phyloP scores from a whole-genome alignment of 2,113 vertebrate species.

The Aphyosemion australe region DNA sequence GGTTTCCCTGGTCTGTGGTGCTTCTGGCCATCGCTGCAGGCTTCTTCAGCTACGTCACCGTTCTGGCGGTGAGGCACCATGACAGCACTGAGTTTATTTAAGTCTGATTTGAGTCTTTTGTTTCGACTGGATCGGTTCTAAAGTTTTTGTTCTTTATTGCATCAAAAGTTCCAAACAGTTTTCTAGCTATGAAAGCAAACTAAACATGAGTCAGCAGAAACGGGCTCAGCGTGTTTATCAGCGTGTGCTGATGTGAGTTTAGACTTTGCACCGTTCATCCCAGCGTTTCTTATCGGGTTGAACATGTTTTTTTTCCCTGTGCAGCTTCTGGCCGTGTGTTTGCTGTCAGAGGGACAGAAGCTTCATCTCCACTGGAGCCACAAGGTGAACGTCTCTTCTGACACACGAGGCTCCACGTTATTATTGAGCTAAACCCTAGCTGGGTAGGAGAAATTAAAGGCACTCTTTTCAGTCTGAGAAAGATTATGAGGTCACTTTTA shows the following conservation, averaged over 20 bases:
- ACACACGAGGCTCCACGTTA: too few relatives aligned
- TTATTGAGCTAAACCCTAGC: too few relatives aligned
- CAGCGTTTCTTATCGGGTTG: not conserved
- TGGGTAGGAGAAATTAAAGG: too few relatives aligned
- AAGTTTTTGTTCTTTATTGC: too few relatives aligned
- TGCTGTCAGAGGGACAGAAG: conserved; percentile 86
- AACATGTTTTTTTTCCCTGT: not conserved
- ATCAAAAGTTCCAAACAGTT: too few relatives aligned
- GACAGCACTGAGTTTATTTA: not conserved
- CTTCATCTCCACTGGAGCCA: conserved; percentile 87
- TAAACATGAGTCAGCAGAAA: too few relatives aligned
- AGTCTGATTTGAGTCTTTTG: too few relatives aligned
- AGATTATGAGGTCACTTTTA: too few relatives aligned
- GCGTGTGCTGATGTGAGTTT: not conserved
- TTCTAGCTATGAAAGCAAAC: too few relatives aligned
- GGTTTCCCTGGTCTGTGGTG: conserved; percentile 88
- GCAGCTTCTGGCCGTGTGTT: conserved; percentile 86
- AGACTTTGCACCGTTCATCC: not conserved
- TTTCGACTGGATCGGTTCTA: too few relatives aligned
- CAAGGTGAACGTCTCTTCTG: conserved; percentile 80
- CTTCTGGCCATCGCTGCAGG: conserved; percentile 77
- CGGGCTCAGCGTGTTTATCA: not conserved
- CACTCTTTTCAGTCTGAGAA: too few relatives aligned
- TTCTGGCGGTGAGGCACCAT: conserved; percentile 79
- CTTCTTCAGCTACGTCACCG: conserved; percentile 79